These are phyloP conservation scores for Probosciger aterrimus DNA, from an alignment of 2,113 vertebrate species.

Conservation along the genomic window DNA sequence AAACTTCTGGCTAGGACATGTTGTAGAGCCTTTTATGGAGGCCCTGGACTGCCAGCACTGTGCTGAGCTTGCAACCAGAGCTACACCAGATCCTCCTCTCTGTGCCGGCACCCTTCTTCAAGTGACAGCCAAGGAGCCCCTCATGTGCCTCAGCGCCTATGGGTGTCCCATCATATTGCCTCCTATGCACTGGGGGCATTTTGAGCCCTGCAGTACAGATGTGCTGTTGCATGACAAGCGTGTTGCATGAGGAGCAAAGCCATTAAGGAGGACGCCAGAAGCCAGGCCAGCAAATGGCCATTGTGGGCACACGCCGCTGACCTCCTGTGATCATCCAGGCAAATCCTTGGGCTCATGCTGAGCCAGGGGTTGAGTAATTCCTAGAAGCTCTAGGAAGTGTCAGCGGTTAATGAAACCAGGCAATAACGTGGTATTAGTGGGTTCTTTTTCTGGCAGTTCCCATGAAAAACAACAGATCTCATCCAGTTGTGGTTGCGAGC, in stretches of 20 bases:
- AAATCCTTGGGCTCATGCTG: not conserved
- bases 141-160: fast-evolving
- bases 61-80: not conserved
- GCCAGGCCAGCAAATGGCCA: not conserved
- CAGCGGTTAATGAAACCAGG: not conserved
- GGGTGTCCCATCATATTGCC: not conserved
- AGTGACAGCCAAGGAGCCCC: not conserved
- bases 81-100: not conserved
- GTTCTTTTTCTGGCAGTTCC: constrained; percentile 12
- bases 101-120: not conserved
- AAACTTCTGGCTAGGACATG: not conserved
- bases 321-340: not conserved
- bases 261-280: not conserved
- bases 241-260: not conserved
- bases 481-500: not conserved
- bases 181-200: fast-evolving
- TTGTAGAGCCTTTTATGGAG: not conserved
- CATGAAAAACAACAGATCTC: not conserved
- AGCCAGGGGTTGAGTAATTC: constrained; percentile 30
- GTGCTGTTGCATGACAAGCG: not conserved
- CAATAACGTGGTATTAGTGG: constrained; percentile 18
- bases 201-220: not conserved
- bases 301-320: not conserved
- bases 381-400: constrained; percentile 27
- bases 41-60: not conserved